These are phyloP conservation scores for Eulimnadia texana DNA, from an alignment of 1,140 invertebrate species.

Conservation along the genomic window DNA sequence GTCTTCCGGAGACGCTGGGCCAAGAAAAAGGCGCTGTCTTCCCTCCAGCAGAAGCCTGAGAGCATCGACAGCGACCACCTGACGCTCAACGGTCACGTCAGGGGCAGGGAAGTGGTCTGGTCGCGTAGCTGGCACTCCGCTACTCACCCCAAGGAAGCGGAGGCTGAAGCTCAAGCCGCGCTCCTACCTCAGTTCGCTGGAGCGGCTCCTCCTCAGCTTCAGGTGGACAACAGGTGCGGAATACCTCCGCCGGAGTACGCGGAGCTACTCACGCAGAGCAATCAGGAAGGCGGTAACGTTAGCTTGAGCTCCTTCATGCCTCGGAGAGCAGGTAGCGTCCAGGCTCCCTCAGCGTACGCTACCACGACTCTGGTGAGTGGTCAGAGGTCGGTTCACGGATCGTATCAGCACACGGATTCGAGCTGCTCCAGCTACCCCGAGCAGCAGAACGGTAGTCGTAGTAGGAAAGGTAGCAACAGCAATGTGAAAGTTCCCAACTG, in stretches of 20 bases:
- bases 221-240: constrained; percentile 1
- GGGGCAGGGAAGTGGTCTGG: constrained; percentile 12
- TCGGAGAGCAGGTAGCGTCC: not conserved
- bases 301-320: constrained; percentile 13
- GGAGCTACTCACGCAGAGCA: constrained; percentile 8
- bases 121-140: constrained; percentile 14
- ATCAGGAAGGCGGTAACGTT: not conserved
- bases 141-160: not conserved
- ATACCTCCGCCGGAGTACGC: constrained; percentile 13
- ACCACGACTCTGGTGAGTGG: constrained; percentile 13
- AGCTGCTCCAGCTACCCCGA: constrained; percentile 2
- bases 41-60: constrained; percentile 6
- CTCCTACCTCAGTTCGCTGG: constrained; percentile 4
- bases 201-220: not conserved
- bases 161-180: constrained; percentile 3
- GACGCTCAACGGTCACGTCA: not conserved
- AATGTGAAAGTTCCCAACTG: constrained; percentile 12
- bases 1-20: constrained; percentile 6
- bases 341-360: constrained; percentile 11
- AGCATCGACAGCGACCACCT: constrained; percentile 2
- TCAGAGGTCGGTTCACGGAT: not conserved
- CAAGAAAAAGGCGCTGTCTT: constrained; percentile 12
- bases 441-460: not conserved
- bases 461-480: not conserved
- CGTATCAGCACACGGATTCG: constrained; percentile 3